Conservation (phyloP, 2,888 invertebrate genomes). For the Drosophila multiciliata region DNA sequence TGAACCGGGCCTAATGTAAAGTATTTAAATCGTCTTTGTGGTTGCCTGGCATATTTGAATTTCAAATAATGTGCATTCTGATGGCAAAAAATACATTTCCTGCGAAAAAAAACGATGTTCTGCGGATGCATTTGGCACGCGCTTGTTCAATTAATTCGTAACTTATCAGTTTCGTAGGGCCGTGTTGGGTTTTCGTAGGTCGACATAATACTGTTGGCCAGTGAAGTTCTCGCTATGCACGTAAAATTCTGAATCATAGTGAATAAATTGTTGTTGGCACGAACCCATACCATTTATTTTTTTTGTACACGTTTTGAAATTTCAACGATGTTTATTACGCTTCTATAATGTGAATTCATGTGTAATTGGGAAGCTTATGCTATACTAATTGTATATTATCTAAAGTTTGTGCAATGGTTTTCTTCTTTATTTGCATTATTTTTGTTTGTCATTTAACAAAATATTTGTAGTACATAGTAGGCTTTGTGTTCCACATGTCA, state of each 20-base stretch:
- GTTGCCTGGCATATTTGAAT: slow-evolving; percentile 1
- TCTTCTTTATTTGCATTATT: not conserved
- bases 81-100: slow-evolving; percentile 24
- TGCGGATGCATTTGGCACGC: slow-evolving; percentile 60
- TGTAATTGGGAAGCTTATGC: slow-evolving; percentile 8
- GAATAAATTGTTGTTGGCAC: slow-evolving; percentile 17
- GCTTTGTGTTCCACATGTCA: slow-evolving; percentile 2
- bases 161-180: slow-evolving; percentile 23
- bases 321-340: slow-evolving; percentile 51
- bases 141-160: slow-evolving; percentile 28
- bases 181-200: not conserved
- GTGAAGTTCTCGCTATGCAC: slow-evolving; percentile 21
- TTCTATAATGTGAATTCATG: slow-evolving; percentile 12
- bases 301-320: slow-evolving; percentile 50
- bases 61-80: slow-evolving; percentile 40
- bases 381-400: slow-evolving; percentile 6
- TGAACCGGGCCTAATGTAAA: not conserved
- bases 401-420: slow-evolving; percentile 13
- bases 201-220: not conserved
- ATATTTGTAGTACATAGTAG: slow-evolving; percentile 12
- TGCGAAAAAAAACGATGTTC: not conserved
- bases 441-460: slow-evolving; percentile 7
- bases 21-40: slow-evolving; percentile 54
- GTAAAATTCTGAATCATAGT: slow-evolving; percentile 10
- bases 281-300: slow-evolving; percentile 18